Percentiles rank a stretch among this genome's conserved stretches.
These are phyloP conservation scores for Drosophila subsilvestris DNA, from an alignment of 2,888 invertebrate species.

Conservation along the genomic window DNA sequence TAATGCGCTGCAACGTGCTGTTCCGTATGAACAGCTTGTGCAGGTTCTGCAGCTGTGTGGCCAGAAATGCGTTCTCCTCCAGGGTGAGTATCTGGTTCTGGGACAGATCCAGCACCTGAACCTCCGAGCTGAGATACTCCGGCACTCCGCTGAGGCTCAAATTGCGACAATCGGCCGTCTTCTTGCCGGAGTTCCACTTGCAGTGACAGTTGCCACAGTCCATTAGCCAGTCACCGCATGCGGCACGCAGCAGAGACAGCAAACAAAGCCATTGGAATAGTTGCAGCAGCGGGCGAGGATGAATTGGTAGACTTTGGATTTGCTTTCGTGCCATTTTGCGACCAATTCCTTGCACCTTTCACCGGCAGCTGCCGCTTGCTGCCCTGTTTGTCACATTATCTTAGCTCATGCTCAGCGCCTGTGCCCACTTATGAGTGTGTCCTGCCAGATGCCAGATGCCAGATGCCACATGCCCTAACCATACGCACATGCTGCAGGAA, in stretches of 20 bases:
- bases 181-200: constrained; percentile 93
- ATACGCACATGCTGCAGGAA: too few relatives aligned
- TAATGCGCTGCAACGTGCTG: constrained; percentile 89
- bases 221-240: constrained; percentile 79
- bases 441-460: too few relatives aligned
- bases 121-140: constrained; percentile 88
- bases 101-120: constrained; percentile 89
- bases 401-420: too few relatives aligned
- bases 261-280: constrained; percentile 1
- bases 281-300: too few relatives aligned
- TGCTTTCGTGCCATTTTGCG: too few relatives aligned
- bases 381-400: too few relatives aligned
- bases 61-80: constrained; percentile 88
- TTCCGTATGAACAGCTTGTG: constrained; percentile 91
- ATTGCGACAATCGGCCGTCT: constrained; percentile 91
- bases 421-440: too few relatives aligned
- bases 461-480: too few relatives aligned
- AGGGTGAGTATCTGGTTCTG: constrained; percentile 88
- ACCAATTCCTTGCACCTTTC: too few relatives aligned
- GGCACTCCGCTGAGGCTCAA: constrained; percentile 89
- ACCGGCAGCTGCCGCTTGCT: too few relatives aligned
- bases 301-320: too few relatives aligned
- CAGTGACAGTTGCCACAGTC: constrained; percentile 88
- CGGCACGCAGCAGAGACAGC: constrained; percentile 1
- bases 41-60: constrained; percentile 89